Conservation (phyloP, 2,797 vertebrate species). For the Callimico goeldii region DNA sequence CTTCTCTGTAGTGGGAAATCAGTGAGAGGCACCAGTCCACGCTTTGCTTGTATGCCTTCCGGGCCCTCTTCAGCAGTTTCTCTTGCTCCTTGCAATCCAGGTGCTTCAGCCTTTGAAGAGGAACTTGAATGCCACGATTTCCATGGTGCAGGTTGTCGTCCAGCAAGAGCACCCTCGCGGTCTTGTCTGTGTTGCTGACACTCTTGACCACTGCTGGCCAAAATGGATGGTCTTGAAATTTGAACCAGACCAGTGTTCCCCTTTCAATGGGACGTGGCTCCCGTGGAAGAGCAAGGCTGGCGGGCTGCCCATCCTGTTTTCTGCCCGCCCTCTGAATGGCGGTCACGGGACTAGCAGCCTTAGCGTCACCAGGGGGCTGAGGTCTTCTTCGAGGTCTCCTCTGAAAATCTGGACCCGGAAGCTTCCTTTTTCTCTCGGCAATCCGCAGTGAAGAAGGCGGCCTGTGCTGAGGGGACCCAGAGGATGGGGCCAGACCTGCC, state of each 20-base stretch:
- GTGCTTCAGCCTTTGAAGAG: conserved; percentile 89
- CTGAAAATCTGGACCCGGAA: background rate
- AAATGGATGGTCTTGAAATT: conserved; percentile 88
- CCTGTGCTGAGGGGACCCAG: accelerated
- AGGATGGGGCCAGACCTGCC: background rate
- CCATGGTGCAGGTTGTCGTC: conserved; percentile 74
- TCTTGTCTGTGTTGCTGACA: conserved; percentile 85
- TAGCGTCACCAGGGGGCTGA: accelerated
- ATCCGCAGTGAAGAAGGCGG: accelerated
- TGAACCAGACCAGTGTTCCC: conserved; percentile 93
- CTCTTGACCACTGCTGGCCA: conserved; percentile 95
- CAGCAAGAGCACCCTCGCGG: conserved; percentile 90
- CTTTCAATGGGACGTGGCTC: conserved; percentile 85
- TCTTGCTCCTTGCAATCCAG: conserved; percentile 90
- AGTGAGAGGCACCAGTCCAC: conserved; percentile 89
- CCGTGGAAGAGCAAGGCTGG: conserved; percentile 84
- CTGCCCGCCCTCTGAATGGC: background rate
- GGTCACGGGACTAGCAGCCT: conserved; percentile 8
- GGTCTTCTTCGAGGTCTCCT: background rate
- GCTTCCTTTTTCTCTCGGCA: background rate
- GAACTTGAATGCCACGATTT: conserved; percentile 83
- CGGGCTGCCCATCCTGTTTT: too few relatives aligned
- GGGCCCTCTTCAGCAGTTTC: conserved; percentile 85
- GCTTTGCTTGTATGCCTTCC: conserved; percentile 82
- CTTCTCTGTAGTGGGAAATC: conserved; percentile 90